These are phyloP conservation scores for Tiliqua scincoides DNA, from an alignment of 2,113 vertebrate species.

Conservation along the genomic window DNA sequence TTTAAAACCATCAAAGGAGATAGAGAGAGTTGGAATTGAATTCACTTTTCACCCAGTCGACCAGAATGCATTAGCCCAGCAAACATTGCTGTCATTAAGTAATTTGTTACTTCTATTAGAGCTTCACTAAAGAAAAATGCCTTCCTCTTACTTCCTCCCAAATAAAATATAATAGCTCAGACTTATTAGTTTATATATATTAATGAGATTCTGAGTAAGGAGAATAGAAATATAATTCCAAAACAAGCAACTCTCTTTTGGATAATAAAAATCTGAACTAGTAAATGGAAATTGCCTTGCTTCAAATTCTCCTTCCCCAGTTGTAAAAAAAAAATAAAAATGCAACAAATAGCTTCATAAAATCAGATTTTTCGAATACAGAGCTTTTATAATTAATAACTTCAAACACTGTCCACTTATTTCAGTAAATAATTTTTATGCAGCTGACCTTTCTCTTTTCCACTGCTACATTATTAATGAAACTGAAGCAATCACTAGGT, in stretches of 20 bases:
- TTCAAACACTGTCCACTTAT: slow-evolving; percentile 43
- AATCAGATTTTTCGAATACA: neutral
- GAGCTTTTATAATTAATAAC: slow-evolving; percentile 56
- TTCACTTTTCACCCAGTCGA: neutral
- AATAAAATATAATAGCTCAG: slow-evolving; percentile 10
- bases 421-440: slow-evolving; percentile 60
- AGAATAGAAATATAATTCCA: slow-evolving; percentile 42
- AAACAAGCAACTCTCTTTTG: slow-evolving; percentile 33
- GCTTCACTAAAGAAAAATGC: slow-evolving; percentile 4
- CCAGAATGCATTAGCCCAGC: slow-evolving; percentile 13
- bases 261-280: slow-evolving; percentile 32
- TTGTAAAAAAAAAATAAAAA: neutral
- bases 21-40: neutral
- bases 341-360: slow-evolving; percentile 27
- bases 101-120: slow-evolving; percentile 40
- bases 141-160: slow-evolving; percentile 12
- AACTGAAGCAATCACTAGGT: slow-evolving; percentile 40
- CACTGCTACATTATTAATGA: slow-evolving; percentile 55
- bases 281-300: slow-evolving; percentile 7
- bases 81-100: slow-evolving; percentile 21
- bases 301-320: neutral
- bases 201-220: slow-evolving; percentile 41
- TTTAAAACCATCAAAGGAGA: slow-evolving; percentile 27
- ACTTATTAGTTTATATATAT: slow-evolving; percentile 15
- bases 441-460: slow-evolving; percentile 52